Evolutionary conservation across 1,140 invertebrate species (phyloP), one percentile per base, ranked within the genome.

Genomic region (Heliothis subflexa): DNA sequence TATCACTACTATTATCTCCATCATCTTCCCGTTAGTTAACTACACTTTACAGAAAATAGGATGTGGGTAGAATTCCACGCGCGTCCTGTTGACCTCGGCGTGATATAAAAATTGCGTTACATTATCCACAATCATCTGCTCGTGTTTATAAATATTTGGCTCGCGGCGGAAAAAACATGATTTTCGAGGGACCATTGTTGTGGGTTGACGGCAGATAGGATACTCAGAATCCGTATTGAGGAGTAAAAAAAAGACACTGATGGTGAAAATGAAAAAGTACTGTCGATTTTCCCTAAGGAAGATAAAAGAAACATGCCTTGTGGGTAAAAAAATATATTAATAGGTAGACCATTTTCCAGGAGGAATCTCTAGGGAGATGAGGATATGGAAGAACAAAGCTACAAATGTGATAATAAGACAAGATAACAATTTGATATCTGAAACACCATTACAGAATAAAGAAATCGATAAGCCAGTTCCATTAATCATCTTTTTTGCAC

Each of bases 21-120:
- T 68, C 64, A 47, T n/a, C 7, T 33, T 14, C 21, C 13, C 25
- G 28, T 62, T 2, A 61, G 1, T 14, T 28, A 21, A 75, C 18
- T 45, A 62, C 40, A 25, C 47, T 61, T 59, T 50, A 47, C 40
- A 47, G 49, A 75, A 64, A 59, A 72, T 75, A 75, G 73, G 45
- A 75, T 62, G 73, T 75, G 40, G 59, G 57, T 40, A 52, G 73
- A 62, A 75, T 62, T 75, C 73, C 71, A 49, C 55, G 14, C 40
- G 28, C 55, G 49, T 75, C 73, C 81, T 66, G 62, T 57, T 68
- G 80, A 68, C 85, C 85, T 86, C 84, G 78, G 21, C 9, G 47
- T 79, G 78, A 84, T 84, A 82, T 79, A 76, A 84, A 81, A 78
- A 86, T 83, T 80, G 76, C 81, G 70, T 57, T 75, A 61, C 25